Evolutionary conservation across 2,113 vertebrate species (phyloP).

Genomic region (Antigone vipio): DNA sequence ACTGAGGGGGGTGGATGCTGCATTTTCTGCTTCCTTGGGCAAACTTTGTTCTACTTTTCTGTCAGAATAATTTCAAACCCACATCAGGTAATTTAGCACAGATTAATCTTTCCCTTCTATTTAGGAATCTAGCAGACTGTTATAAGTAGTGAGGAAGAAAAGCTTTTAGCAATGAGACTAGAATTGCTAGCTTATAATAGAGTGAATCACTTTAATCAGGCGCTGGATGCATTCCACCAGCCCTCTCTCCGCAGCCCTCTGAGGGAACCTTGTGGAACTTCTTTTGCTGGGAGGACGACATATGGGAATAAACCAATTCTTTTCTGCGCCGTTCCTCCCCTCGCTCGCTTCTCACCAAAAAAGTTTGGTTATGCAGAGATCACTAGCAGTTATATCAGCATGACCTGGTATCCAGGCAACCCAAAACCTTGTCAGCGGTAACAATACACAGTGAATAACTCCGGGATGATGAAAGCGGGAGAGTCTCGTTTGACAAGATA

Average conservation of each 20-base stretch:
- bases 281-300: constrained; percentile 8
- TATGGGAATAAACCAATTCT: constrained; percentile 21
- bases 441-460: constrained; percentile 60
- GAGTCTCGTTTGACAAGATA: constrained; percentile 45
- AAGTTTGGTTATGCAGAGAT: constrained; percentile 58
- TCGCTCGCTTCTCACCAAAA: background rate
- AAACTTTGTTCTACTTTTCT: constrained; percentile 67
- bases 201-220: constrained; percentile 64
- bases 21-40: constrained; percentile 60
- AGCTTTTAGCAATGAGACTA: constrained; percentile 31
- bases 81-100: constrained; percentile 61
- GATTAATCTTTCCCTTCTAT: constrained; percentile 62
- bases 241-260: constrained; percentile 9
- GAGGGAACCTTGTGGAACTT: constrained; percentile 34
- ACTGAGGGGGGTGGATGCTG: background rate
- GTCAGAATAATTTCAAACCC: constrained; percentile 64
- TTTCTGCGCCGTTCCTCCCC: background rate
- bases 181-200: constrained; percentile 55
- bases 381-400: constrained; percentile 1
- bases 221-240: constrained; percentile 4
- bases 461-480: constrained; percentile 45
- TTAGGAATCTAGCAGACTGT: constrained; percentile 37
- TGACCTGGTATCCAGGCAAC: constrained; percentile 75
- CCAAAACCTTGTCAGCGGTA: constrained; percentile 59
- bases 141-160: constrained; percentile 38